Evolutionary conservation across 2,888 invertebrate genomes (phyloP), one percentile per base, ranked within the genome.

Genomic region (Sminthurinus aureus): DNA sequence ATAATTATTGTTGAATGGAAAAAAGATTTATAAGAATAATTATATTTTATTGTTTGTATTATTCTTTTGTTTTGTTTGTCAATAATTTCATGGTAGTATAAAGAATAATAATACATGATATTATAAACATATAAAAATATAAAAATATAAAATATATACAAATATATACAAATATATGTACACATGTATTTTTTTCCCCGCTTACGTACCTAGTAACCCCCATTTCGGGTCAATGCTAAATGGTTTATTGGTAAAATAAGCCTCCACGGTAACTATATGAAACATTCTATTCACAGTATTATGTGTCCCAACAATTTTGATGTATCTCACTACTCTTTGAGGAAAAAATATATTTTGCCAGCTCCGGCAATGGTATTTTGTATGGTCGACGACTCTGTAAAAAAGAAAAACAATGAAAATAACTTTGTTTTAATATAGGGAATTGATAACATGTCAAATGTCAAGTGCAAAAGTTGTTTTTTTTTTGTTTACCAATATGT

Each of bases 301-400:
- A 90, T 97, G 95, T 24, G 98, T 98, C 88, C 99, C 92, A 38
- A 91, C 91, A 15, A 93, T 90, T 76, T 91, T 90, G 67, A 93
- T 90, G 89, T 90, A 89, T 87, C 86, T 85, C 85, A 98, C 96
- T 81, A 98, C 98, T 84, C 96, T 91, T 64, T 96, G 93, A 88
- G 94, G 93, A 91, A 99, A 99, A 92, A 96, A 98, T 78, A 99
- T 93, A 90, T 94, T 94, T 92, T 99, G 99, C 97, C 97, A 98
- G 22, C 98, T 98, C 85, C 99, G 94, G 90, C 99, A 99, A 90
- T 95, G 94, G 92, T 95, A 98, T 87, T 94, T 92, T 86, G 95
- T 95, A 92, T 99, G 96, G 91, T 99, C 98, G 85, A 98, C 93
- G 82, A 99, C 95, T 84, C 95, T 64, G 64, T 64, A n/a, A 64